Conservation (phyloP, 2,888 invertebrate species). For the Leistus spinibarbis region DNA sequence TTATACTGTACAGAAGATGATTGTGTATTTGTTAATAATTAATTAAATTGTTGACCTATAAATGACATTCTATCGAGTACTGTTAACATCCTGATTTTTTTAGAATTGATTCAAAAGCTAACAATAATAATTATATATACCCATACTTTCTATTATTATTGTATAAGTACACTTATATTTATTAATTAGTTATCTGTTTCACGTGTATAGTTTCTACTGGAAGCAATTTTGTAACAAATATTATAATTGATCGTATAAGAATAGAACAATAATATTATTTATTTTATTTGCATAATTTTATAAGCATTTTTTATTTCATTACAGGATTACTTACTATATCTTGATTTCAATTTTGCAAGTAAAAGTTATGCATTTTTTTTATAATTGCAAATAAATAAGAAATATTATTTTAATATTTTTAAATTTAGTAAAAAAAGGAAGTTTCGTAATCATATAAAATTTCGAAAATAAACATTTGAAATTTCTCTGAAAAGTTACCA, state of each 20-base stretch:
- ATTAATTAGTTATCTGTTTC: background rate
- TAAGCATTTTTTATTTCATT: background rate
- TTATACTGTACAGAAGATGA: too few species aligned
- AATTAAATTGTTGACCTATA: background rate
- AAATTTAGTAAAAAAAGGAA: too few species aligned
- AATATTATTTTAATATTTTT: too few species aligned
- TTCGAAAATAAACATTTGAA: too few species aligned
- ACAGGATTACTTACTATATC: too few species aligned
- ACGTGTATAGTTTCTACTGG: background rate
- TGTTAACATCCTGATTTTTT: background rate
- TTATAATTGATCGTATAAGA: background rate
- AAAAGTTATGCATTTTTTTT: too few species aligned
- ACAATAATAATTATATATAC: constrained; percentile 2
- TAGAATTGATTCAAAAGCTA: background rate
- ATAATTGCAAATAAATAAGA: too few species aligned
- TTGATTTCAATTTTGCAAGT: too few species aligned
- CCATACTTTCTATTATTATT: constrained; percentile 4
- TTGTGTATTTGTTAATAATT: background rate
- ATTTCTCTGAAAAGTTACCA: too few species aligned
- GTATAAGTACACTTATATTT: constrained; percentile 9
- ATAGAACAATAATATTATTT: background rate
- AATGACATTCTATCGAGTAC: background rate
- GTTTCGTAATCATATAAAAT: too few species aligned
- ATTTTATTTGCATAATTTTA: background rate
- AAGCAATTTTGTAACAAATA: background rate